phyloP scores from a whole-genome alignment of 2,113 vertebrate genomes.

The Calonectris borealis region DNA sequence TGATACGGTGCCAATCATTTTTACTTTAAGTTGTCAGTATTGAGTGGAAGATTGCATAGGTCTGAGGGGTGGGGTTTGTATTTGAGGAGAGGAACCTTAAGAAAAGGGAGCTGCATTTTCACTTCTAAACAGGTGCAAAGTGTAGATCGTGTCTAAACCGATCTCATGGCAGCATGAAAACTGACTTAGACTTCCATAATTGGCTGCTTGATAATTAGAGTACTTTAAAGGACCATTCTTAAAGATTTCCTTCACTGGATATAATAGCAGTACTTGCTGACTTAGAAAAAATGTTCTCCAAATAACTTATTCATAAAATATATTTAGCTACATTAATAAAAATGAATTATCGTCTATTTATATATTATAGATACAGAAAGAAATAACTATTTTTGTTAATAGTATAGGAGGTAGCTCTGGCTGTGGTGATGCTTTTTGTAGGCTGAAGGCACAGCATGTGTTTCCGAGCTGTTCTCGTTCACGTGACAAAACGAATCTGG shows the following conservation, averaged over 20 bases:
- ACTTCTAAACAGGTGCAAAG: neutral
- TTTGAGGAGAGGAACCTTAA: neutral
- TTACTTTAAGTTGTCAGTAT: neutral
- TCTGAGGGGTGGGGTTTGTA: neutral
- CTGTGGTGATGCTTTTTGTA: neutral
- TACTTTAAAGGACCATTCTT: neutral
- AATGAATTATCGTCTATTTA: neutral
- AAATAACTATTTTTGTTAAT: conserved; percentile 26
- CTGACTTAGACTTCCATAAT: neutral
- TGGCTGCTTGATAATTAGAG: neutral
- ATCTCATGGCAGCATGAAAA: neutral
- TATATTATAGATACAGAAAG: neutral
- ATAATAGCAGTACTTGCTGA: neutral
- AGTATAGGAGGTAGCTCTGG: neutral
- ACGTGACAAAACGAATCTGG: neutral
- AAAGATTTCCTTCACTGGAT: neutral
- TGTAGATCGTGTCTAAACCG: neutral
- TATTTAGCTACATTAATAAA: conserved; percentile 42
- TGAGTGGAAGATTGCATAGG: neutral
- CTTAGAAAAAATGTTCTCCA: neutral
- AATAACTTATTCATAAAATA: conserved; percentile 18
- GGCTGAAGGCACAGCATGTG: neutral
- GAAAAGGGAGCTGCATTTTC: neutral
- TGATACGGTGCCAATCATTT: neutral
- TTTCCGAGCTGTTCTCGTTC: neutral